phyloP scores from a whole-genome alignment of 30 jellyfish, hydroid and myxozoan genomes.

The Chironex yamaguchii region DNA sequence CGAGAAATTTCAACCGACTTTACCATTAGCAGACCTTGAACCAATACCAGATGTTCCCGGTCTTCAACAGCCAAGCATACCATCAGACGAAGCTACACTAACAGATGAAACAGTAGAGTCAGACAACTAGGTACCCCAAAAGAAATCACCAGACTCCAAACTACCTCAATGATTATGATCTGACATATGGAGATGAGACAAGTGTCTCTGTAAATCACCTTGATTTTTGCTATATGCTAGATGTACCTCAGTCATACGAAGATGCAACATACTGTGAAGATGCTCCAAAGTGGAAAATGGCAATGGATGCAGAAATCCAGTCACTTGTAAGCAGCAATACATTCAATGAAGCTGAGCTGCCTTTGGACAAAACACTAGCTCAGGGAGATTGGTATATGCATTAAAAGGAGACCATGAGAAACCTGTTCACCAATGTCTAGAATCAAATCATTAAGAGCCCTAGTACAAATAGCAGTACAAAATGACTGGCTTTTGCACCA shows the following conservation, averaged over 20 bases:
- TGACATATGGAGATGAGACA: too few species aligned
- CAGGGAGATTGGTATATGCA: constrained; percentile 44
- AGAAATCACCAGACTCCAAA: neutral
- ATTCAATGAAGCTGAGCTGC: constrained; percentile 1
- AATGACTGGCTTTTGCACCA: too few species aligned
- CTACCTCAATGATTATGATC: neutral
- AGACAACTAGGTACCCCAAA: neutral
- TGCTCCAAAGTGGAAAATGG: constrained; percentile 46
- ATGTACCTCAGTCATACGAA: constrained; percentile 18
- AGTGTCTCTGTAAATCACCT: too few species aligned
- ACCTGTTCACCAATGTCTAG: constrained; percentile 64
- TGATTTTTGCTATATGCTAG: neutral
- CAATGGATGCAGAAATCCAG: constrained; percentile 71
- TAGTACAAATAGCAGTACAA: constrained; percentile 53
- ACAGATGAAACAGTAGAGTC: neutral
- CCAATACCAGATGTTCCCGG: neutral
- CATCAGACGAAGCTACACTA: constrained; percentile 6
- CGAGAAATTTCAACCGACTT: constrained; percentile 15
- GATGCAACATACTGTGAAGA: constrained; percentile 49
- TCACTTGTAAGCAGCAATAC: constrained; percentile 23
- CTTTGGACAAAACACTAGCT: neutral
- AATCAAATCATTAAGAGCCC: constrained; percentile 60
- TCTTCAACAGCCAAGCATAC: constrained; percentile 31
- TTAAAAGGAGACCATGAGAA: constrained; percentile 18
- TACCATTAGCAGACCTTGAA: neutral